A percentile compares a stretch with the other conserved stretches of the same genome.
phyloP scores from a whole-genome alignment of 1,140 invertebrate genomes.

The Patella vulgata region DNA sequence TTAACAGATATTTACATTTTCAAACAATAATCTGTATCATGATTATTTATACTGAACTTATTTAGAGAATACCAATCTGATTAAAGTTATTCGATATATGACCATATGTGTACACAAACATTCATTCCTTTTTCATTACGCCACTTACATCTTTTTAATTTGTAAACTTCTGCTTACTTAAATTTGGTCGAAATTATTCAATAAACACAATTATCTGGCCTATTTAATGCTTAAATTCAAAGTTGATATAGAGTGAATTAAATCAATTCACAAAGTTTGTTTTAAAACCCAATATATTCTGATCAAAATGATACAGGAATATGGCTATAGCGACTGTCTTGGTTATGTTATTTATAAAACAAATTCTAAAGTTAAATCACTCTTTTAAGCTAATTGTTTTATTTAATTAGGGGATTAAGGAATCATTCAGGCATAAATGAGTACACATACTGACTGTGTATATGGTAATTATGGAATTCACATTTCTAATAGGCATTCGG shows the following conservation, averaged over 20 bases:
- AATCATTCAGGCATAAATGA: too few species aligned
- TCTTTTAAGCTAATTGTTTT: too few species aligned
- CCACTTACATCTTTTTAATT: background rate
- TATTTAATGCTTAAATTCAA: too few species aligned
- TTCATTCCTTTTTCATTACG: background rate
- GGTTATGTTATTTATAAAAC: too few species aligned
- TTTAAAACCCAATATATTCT: background rate
- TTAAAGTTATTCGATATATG: background rate
- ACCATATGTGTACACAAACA: conserved; percentile 9
- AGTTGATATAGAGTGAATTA: too few species aligned
- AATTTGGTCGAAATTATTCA: too few species aligned
- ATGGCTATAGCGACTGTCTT: too few species aligned
- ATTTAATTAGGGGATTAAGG: background rate
- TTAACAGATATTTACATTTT: background rate
- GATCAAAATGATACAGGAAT: background rate
- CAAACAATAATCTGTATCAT: background rate
- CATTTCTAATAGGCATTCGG: background rate
- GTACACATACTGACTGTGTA: background rate
- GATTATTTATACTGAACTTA: background rate
- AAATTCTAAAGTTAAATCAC: too few species aligned
- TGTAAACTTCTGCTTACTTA: too few species aligned
- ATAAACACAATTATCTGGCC: background rate
- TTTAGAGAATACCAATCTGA: background rate
- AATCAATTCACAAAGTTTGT: too few species aligned
- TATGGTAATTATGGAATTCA: too few species aligned